Evolutionary conservation across 2,113 vertebrate species (phyloP).

Genomic region (Seriola aureovittata): DNA sequence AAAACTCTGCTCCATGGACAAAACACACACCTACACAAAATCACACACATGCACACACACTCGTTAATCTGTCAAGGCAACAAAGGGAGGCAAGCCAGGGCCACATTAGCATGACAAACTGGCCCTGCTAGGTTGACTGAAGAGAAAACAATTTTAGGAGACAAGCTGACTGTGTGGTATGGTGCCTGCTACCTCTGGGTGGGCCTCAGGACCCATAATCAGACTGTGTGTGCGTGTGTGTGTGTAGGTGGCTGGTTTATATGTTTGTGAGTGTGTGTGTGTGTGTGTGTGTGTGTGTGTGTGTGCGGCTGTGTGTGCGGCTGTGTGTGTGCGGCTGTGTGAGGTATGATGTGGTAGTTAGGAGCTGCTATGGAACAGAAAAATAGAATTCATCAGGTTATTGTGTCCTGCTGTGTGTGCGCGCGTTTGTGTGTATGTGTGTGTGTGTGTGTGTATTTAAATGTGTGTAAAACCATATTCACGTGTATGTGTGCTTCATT

Average conservation of each 20-base stretch:
- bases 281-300: constrained; percentile 17
- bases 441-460: constrained; percentile 12
- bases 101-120: constrained; percentile 82
- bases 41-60: constrained; percentile 34
- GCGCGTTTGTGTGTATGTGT: no score
- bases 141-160: constrained; percentile 80
- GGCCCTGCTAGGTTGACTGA: constrained; percentile 75
- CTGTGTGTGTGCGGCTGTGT: constrained; percentile 19
- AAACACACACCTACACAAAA: constrained; percentile 54
- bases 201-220: constrained; percentile 73
- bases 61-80: constrained; percentile 77
- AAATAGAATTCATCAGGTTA: no score
- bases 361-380: no score
- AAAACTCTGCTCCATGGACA: constrained; percentile 37
- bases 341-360: no score
- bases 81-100: constrained; percentile 75
- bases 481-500: constrained; percentile 12
- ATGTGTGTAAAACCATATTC: background rate
- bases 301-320: constrained; percentile 36
- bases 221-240: constrained; percentile 48
- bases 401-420: constrained; percentile 7
- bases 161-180: constrained; percentile 77
- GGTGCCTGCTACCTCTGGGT: constrained; percentile 75
- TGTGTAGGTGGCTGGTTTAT: constrained; percentile 22
- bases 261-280: constrained; percentile 30